Evolutionary conservation across 2,113 vertebrate species (phyloP), one percentile per base, ranked within the genome.

Genomic region (Pithys albifrons): DNA sequence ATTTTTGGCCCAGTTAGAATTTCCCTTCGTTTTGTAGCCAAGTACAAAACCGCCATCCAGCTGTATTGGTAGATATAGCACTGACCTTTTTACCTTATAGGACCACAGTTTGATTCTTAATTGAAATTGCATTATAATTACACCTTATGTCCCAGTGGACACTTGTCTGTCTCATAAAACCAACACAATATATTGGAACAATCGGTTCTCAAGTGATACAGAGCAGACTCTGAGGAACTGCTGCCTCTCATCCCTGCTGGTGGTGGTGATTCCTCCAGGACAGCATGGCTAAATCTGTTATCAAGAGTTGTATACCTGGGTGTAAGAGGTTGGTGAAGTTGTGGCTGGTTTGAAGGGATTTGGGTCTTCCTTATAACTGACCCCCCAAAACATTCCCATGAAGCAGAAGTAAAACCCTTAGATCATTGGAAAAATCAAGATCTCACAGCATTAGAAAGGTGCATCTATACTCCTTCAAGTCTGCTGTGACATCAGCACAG

Each of bases 81-180:
- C 61, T 96, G 93, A 96, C 91, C 94, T 97, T 92, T 92, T 97
- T 48, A 91, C 83, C 83, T 87, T 87, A 48, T 28, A 84, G 70
- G 93, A 71, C 79, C 39, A 70, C 25, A 76, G 58, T 87, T 93
- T 73, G 79, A 91, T 52, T 96, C 79, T 67, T 93, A 95, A 96
- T 96, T 95, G 88, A 91, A 93, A 96, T 70, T 84, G 51, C 58
- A 31, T 46, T 95, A 11, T 94, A 95, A 96, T 96, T 96, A 43
- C 76, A 97, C 88, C 88, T 92, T 72, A 10, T 39, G 35, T 91
- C 90, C 79, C 93, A 48, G 9, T 7, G 52, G 89, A 64, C 28
- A n/a, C 54, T 94, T 23, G 15, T 73, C 62, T 88, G 62, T 67
- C 82, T 94, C 39, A 10, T 90, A 91, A 89, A 96, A 77, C 54